Evolutionary conservation across 2,888 invertebrate species (phyloP), one percentile per base, ranked within the genome.

Genomic region (Drosophila falleni): DNA sequence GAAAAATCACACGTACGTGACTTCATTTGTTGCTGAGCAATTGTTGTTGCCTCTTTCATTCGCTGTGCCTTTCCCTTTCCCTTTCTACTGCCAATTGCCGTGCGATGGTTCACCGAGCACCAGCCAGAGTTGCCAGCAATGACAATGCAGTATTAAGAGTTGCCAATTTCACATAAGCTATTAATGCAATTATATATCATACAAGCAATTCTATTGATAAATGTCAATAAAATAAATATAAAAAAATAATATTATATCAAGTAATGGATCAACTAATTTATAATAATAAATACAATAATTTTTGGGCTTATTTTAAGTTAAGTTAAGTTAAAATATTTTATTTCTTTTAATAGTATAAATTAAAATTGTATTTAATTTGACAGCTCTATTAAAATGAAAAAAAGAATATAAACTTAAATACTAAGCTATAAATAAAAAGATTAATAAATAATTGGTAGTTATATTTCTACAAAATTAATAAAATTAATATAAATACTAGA

Each of bases 1-100:
- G 91, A 91, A 90, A 91, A 91, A 91, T 91, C 89, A 83, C 82
- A 87, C 78, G 87, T 81, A 91, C 91, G 91, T 91, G 91, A 91
- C 92, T 91, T 91, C 90, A 90, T 91, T 91, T 91, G 78, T 78
- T 74, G 87, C 85, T 69, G 62, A 58, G 66, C 69, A 80, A 71
- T 77, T 77, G 79, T 76, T 66, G 71, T 74, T 77, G 74, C 62
- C 61, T 37, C 56, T 74, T 70, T 71, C 78, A 56, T 47, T 71
- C 64, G 65, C 42, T 44, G 55, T 56, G 54, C 55, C 70, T 63
- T 55, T 58, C 54, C 55, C 70, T 63, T 55, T 58, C 54, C 54
- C 58, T 60, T 54, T 8, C 44, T 29, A 23, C 56, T 39, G 37
- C 37, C 59, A 15, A 33, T 15, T 42, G 23, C 35, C 44, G 31